These are phyloP conservation scores for Coreius guichenoti DNA, from an alignment of 2,797 vertebrate genomes.

Conservation along the genomic window DNA sequence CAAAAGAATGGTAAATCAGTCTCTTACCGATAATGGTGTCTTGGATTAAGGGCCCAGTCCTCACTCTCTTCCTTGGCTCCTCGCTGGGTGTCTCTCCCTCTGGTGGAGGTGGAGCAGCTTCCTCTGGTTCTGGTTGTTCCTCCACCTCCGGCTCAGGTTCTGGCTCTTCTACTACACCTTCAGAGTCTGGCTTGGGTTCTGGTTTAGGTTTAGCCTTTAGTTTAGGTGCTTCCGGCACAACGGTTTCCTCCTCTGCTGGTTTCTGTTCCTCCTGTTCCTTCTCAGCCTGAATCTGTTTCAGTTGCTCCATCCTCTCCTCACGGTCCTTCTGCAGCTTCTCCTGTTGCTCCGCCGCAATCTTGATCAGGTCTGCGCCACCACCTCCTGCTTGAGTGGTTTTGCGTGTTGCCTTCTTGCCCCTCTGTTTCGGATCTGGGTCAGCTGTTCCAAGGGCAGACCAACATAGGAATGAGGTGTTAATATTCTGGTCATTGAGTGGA, in stretches of 20 bases:
- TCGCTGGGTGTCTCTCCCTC: constrained; percentile 41
- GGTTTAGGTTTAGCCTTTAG: constrained; percentile 17
- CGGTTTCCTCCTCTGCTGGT: constrained; percentile 17
- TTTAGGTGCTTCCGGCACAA: background rate
- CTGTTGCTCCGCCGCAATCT: constrained; percentile 75
- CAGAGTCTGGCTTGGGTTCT: constrained; percentile 9
- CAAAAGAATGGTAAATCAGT: background rate
- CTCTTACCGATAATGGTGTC: constrained; percentile 75
- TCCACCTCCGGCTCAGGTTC: background rate
- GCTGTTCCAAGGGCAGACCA: constrained; percentile 60
- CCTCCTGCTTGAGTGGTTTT: constrained; percentile 80
- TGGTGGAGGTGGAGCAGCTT: constrained; percentile 5
- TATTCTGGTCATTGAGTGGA: constrained; percentile 31
- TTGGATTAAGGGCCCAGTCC: constrained; percentile 72
- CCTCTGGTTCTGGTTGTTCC: constrained; percentile 14
- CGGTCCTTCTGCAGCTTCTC: constrained; percentile 71
- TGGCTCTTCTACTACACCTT: constrained; percentile 13
- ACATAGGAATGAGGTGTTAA: constrained; percentile 49
- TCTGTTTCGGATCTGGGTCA: constrained; percentile 71
- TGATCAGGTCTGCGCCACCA: constrained; percentile 67
- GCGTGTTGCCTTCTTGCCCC: constrained; percentile 75
- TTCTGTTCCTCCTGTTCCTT: background rate
- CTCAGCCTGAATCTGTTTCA: constrained; percentile 56
- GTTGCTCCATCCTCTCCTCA: constrained; percentile 66
- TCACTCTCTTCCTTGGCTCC: constrained; percentile 71